Percentiles rank a stretch among this genome's conserved stretches.
Evolutionary conservation across 2,797 vertebrate genomes (phyloP).

Genomic region (Neostethus bicornis): DNA sequence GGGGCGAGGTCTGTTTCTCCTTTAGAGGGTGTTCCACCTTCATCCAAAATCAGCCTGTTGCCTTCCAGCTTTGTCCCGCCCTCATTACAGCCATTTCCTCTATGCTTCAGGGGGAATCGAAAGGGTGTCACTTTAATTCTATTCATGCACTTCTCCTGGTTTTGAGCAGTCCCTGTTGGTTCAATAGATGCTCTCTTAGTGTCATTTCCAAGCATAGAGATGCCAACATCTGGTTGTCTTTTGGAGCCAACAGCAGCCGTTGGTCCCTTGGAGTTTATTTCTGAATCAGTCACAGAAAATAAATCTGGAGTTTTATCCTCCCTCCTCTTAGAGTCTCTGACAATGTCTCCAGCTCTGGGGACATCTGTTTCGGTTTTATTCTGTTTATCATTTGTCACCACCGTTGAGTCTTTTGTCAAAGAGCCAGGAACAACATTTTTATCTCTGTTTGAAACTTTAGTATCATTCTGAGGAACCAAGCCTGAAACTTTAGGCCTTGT

Average conservation of each 20-base stretch:
- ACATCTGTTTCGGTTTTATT: conserved; percentile 28
- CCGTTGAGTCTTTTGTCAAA: conserved; percentile 37
- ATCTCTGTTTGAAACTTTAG: conserved; percentile 33
- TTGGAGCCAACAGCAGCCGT: conserved; percentile 18
- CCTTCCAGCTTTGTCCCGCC: conserved; percentile 13
- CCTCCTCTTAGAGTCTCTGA: conserved; percentile 14
- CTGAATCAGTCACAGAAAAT: conserved; percentile 28
- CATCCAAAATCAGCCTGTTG: conserved; percentile 4
- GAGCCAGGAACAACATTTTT: conserved; percentile 20
- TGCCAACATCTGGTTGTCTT: conserved; percentile 42
- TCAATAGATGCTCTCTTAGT: conserved; percentile 19
- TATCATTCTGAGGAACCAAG: conserved; percentile 42
- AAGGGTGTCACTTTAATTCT: conserved; percentile 66
- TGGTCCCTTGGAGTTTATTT: conserved; percentile 31
- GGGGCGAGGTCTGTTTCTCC: conserved; percentile 1
- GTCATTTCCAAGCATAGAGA: conserved; percentile 19
- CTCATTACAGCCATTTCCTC: conserved; percentile 21
- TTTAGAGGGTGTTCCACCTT: neutral
- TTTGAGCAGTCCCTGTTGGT: conserved; percentile 20
- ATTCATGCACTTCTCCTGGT: conserved; percentile 64
- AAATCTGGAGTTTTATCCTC: conserved; percentile 6
- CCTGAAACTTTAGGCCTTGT: conserved; percentile 34
- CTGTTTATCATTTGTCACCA: conserved; percentile 13
- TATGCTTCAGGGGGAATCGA: conserved; percentile 42
- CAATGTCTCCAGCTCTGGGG: conserved; percentile 7